Evolutionary conservation across 2,113 vertebrate genomes (phyloP), one percentile per base, ranked within the genome.

Genomic region (Ictalurus punctatus): DNA sequence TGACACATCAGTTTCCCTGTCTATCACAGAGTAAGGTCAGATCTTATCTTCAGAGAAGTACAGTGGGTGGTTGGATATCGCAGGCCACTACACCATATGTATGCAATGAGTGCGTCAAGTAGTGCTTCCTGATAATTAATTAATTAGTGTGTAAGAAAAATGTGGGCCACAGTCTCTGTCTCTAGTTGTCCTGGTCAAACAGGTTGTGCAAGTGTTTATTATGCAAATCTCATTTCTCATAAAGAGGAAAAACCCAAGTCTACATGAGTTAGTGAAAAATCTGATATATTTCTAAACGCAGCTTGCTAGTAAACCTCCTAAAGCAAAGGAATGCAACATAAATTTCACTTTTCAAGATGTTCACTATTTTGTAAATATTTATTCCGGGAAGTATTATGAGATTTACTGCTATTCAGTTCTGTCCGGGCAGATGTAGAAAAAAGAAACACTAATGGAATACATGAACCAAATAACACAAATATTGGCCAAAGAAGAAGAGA

Each of bases 41-140:
- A 73, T 71, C 65, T 73, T 44, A 83, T 48, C 79, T 88, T 83
- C 30, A 63, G 10, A 74, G 54, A 27, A 40, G 25, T 69, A 74
- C 52, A 40, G 67, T 19, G 4, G 65, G 16, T 56, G 69, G 30
- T 8, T 73, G 30, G 44, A 63, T 44, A 48, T 86, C 14, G 0
- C 40, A 44, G 25, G 73, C 25, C 56, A 56, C 21, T 23, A 27
- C 30, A 87, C 2, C 16, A 56, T 5, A 63, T 27, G 4, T 23
- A n/a, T 54, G 69, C n/a, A 86, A 59, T 79, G 17, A 80, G 27
- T 65, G 59, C 54, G 19, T 73, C 21, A 58, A 16, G n/a, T n/a
- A 80, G 78, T 17, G 58, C 14, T 44, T 56, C 30, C 30, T 34
- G 48, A 87, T 81, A 34, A 34, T 34, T 81, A 34, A 34, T 34